phyloP scores from a whole-genome alignment of 2,797 vertebrate species.

The Poecilia picta region DNA sequence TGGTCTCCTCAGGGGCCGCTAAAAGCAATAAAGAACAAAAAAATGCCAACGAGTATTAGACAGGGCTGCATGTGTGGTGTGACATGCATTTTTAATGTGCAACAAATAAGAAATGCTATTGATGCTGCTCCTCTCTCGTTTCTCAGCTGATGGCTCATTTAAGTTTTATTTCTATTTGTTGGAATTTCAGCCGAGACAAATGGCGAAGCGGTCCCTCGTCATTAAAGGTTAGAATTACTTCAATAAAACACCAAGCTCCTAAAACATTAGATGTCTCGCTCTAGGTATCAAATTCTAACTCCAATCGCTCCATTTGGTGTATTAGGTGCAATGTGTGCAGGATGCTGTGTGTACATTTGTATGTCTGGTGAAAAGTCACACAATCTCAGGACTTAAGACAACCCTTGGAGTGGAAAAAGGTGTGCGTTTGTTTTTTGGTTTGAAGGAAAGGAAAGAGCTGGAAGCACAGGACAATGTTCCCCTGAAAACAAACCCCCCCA shows the following conservation, averaged over 20 bases:
- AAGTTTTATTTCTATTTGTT: conserved; percentile 65
- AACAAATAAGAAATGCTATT: conserved; percentile 73
- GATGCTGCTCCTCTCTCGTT: conserved; percentile 42
- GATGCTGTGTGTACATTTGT: conserved; percentile 14
- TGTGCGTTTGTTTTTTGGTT: conserved; percentile 17
- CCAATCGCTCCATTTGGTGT: conserved; percentile 33
- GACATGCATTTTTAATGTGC: conserved; percentile 79
- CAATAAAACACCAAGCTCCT: conserved; percentile 52
- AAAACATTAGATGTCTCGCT: conserved; percentile 39
- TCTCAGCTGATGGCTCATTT: conserved; percentile 49
- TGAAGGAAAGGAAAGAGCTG: neutral
- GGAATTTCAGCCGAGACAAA: conserved; percentile 52
- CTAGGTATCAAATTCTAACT: conserved; percentile 47
- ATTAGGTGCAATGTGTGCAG: conserved; percentile 2
- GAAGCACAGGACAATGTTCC: conserved; percentile 44
- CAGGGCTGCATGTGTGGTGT: conserved; percentile 60
- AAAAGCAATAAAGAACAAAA: conserved; percentile 76
- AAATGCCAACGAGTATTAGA: conserved; percentile 64
- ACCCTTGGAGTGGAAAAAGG: conserved; percentile 66
- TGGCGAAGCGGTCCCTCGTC: conserved; percentile 37
- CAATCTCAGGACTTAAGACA: conserved; percentile 57
- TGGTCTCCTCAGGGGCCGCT: conserved; percentile 68
- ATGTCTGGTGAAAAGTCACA: conserved; percentile 15
- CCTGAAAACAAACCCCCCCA: conserved; percentile 7
- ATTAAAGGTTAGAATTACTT: conserved; percentile 62